Conservation (phyloP, 2,888 invertebrate species). For the Caenorhabditis macrosperma region DNA sequence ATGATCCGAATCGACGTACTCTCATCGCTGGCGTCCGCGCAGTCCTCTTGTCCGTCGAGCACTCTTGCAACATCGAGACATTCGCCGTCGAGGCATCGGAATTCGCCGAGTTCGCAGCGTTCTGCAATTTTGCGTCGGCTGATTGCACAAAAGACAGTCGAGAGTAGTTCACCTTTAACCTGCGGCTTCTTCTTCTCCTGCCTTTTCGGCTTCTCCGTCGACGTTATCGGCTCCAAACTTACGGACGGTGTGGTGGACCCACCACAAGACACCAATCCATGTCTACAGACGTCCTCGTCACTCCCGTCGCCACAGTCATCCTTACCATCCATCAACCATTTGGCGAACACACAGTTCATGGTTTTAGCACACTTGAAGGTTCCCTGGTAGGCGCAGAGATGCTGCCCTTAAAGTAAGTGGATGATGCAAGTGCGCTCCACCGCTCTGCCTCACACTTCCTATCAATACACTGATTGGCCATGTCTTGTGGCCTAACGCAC, state of each 20-base stretch:
- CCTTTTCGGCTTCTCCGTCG: conserved; percentile 19
- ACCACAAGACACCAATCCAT: conserved; percentile 41
- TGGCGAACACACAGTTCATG: conserved; percentile 71
- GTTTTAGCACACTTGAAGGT: conserved; percentile 69
- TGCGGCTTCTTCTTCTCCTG: conserved; percentile 23
- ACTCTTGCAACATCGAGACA: conserved; percentile 64
- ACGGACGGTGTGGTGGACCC: conserved; percentile 5
- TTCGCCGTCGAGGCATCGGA: conserved; percentile 68
- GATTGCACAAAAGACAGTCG: too few relatives aligned
- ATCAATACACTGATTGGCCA: conserved; percentile 64
- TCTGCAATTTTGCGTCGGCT: conserved; percentile 27
- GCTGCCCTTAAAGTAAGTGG: conserved; percentile 54
- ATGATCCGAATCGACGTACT: too few relatives aligned
- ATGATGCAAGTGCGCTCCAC: neutral
- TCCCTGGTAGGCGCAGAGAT: conserved; percentile 65
- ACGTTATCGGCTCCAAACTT: conserved; percentile 14
- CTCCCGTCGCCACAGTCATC: conserved; percentile 77
- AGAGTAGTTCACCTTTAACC: conserved; percentile 6
- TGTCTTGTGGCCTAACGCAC: conserved; percentile 66
- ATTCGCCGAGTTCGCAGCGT: conserved; percentile 65
- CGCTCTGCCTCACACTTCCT: conserved; percentile 64
- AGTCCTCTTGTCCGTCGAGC: conserved; percentile 69
- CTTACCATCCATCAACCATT: conserved; percentile 75
- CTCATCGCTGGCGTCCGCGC: conserved; percentile 69
- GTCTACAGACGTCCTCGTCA: conserved; percentile 67